Evolutionary conservation across 1,140 invertebrate species (phyloP).

Genomic region (Orius insidiosus): DNA sequence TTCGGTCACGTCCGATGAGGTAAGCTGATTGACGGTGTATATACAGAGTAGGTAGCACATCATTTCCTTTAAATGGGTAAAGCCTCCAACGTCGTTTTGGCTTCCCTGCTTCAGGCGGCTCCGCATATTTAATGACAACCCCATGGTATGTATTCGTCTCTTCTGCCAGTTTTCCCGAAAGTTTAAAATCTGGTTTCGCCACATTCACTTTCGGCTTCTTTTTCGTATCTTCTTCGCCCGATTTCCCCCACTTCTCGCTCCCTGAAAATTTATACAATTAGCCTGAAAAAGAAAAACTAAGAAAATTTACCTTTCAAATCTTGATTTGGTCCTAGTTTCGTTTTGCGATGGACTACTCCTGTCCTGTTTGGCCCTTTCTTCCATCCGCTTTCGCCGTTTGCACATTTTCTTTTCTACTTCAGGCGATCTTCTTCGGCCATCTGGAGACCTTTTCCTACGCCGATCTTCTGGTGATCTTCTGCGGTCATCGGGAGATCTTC

Average conservation of each 20-base stretch:
- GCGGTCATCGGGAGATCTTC: too few relatives aligned
- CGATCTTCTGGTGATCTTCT: too few relatives aligned
- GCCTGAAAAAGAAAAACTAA: too few relatives aligned
- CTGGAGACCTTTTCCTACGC: too few relatives aligned
- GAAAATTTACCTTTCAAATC: too few relatives aligned
- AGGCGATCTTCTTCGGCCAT: too few relatives aligned
- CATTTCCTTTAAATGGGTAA: slow-evolving; percentile 95
- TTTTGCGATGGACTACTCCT: too few relatives aligned
- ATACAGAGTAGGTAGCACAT: slow-evolving; percentile 72
- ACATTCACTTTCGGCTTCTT: slow-evolving; percentile 41
- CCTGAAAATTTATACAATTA: too few relatives aligned
- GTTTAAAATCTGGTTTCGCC: slow-evolving; percentile 82
- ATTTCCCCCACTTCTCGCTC: background rate
- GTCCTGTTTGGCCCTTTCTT: too few relatives aligned
- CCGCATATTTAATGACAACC: slow-evolving; percentile 93
- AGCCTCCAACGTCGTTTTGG: slow-evolving; percentile 87
- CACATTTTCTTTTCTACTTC: too few relatives aligned
- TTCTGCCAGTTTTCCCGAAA: slow-evolving; percentile 89
- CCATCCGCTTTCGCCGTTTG: too few relatives aligned
- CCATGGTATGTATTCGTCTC: slow-evolving; percentile 89
- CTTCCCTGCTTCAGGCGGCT: slow-evolving; percentile 88
- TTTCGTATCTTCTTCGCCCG: slow-evolving; percentile 19
- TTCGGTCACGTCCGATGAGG: slow-evolving; percentile 80
- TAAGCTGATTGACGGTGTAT: slow-evolving; percentile 95
- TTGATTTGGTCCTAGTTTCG: too few relatives aligned